Conservation (phyloP, 2,113 vertebrate genomes). For the Eurypyga helias region DNA sequence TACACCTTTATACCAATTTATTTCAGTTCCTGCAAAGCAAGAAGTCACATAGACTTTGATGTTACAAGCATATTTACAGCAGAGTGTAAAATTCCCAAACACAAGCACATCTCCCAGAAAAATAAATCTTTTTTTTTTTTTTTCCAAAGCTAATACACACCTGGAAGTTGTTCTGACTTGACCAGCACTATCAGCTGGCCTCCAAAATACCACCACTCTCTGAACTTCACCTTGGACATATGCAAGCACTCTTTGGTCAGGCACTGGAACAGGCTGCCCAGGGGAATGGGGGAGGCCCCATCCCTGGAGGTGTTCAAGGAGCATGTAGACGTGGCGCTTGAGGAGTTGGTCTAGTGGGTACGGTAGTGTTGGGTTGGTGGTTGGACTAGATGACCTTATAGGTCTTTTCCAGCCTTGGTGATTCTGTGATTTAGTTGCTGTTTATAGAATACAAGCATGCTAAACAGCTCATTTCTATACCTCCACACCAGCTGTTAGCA, state of each 20-base stretch:
- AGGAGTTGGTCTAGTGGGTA: no score
- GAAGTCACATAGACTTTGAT: not conserved
- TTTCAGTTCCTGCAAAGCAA: not conserved
- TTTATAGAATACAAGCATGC: not conserved
- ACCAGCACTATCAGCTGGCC: not conserved
- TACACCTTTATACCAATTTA: not conserved
- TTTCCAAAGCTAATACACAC: not conserved
- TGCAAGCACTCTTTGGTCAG: not conserved
- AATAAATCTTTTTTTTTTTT: not conserved
- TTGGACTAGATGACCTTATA: no score
- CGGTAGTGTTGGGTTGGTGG: no score
- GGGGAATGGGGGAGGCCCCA: no score
- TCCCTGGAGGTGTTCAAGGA: no score
- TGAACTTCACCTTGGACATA: not conserved
- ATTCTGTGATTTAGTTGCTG: not conserved
- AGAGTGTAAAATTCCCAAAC: not conserved
- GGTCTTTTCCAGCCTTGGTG: no score
- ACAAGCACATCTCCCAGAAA: not conserved
- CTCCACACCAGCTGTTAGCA: not conserved
- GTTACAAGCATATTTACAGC: not conserved
- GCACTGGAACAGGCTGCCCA: no score
- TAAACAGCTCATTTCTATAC: not conserved
- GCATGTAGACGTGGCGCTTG: no score
- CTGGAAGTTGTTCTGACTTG: not conserved
- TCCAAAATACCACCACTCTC: not conserved